These are phyloP conservation scores for Nemapogon koenigi DNA, from an alignment of 2,888 invertebrate species.

Conservation along the genomic window DNA sequence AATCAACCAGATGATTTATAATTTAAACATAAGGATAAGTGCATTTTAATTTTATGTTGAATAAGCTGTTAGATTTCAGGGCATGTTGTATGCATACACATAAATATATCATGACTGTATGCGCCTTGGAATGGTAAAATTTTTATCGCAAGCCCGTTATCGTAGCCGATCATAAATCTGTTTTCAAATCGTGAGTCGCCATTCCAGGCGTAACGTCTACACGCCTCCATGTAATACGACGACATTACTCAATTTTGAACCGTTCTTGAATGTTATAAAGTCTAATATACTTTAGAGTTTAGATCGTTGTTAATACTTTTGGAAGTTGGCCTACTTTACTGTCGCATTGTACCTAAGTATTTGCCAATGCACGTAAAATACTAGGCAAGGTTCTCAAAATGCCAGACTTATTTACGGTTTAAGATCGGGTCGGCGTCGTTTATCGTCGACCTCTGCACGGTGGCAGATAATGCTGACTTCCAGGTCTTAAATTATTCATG, in stretches of 20 bases:
- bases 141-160: slow-evolving; percentile 63
- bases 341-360: slow-evolving; percentile 60
- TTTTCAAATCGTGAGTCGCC: slow-evolving; percentile 61
- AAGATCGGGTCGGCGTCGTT: slow-evolving; percentile 27
- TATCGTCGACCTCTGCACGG: no score
- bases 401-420: slow-evolving; percentile 57
- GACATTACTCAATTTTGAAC: slow-evolving; percentile 31
- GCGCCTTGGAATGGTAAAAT: slow-evolving; percentile 45
- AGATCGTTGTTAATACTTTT: slow-evolving; percentile 40
- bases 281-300: slow-evolving; percentile 33
- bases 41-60: no score
- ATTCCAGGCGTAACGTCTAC: slow-evolving; percentile 30
- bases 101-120: no score
- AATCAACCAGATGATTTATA: no score
- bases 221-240: slow-evolving; percentile 38
- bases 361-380: slow-evolving; percentile 62
- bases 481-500: no score
- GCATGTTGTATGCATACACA: no score
- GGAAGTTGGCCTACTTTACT: slow-evolving; percentile 37
- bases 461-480: no score
- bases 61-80: no score
- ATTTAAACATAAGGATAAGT: no score
- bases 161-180: slow-evolving; percentile 63
- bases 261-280: slow-evolving; percentile 35
- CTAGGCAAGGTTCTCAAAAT: slow-evolving; percentile 54